phyloP scores from a whole-genome alignment of 2,113 vertebrate genomes.

The Limanda limanda region DNA sequence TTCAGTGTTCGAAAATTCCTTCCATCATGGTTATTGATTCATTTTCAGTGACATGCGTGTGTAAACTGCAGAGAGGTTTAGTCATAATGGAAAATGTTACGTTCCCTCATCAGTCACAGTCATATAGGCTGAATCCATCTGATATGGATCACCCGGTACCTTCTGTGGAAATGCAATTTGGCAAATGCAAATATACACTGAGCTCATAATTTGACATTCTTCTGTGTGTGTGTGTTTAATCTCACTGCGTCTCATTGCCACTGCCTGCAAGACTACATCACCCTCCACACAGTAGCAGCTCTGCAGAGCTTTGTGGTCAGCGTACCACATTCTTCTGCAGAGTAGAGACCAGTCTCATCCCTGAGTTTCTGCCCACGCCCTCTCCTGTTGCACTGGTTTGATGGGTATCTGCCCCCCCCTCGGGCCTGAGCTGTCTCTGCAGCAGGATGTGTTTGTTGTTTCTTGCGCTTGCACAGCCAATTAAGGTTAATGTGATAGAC shows the following conservation, averaged over 20 bases:
- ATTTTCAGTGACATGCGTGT: neutral
- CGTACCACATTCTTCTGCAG: slow-evolving; percentile 9
- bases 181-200: slow-evolving; percentile 1
- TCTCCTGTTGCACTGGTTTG: slow-evolving; percentile 19
- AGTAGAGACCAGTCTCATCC: neutral
- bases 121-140: neutral
- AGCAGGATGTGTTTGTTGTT: slow-evolving; percentile 62
- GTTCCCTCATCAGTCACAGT: neutral
- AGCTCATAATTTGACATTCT: neutral
- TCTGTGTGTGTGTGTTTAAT: neutral
- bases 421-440: slow-evolving; percentile 44
- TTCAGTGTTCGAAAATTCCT: neutral
- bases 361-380: neutral
- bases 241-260: neutral
- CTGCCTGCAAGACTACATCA: neutral
- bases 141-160: neutral
- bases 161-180: neutral
- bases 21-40: neutral
- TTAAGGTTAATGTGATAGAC: slow-evolving; percentile 69
- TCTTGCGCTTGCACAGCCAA: slow-evolving; percentile 46
- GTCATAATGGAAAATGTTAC: neutral
- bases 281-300: slow-evolving; percentile 5
- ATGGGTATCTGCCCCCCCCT: slow-evolving; percentile 35
- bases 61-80: neutral
- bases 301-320: slow-evolving; percentile 13